Conservation (phyloP, 2,113 vertebrate species). For the Rostratula benghalensis region DNA sequence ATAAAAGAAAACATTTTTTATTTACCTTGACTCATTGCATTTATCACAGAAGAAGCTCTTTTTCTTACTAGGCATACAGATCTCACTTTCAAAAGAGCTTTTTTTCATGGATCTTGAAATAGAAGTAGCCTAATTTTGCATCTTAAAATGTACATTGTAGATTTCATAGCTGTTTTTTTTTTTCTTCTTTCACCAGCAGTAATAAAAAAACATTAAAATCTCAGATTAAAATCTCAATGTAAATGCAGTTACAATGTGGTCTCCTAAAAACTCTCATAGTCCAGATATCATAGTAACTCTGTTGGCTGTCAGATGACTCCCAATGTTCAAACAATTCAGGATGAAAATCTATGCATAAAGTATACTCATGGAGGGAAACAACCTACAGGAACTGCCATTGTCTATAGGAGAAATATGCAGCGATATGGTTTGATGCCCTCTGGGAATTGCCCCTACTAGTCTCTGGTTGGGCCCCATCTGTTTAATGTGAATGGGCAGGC, state of each 20-base stretch:
- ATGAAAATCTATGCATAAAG: neutral
- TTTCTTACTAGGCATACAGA: neutral
- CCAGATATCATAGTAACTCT: neutral
- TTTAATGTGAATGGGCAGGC: slow-evolving; percentile 20
- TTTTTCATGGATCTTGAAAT: neutral
- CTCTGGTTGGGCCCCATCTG: slow-evolving; percentile 35
- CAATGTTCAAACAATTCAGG: neutral
- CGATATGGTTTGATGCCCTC: neutral
- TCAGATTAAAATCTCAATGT: neutral
- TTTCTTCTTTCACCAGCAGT: neutral
- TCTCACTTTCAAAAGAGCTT: neutral
- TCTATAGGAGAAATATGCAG: slow-evolving; percentile 4
- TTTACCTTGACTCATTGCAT: neutral
- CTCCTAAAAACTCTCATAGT: neutral
- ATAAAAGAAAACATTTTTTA: neutral
- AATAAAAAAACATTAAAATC: neutral
- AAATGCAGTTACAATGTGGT: neutral
- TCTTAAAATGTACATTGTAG: neutral
- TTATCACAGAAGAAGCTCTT: neutral
- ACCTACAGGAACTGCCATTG: slow-evolving; percentile 31
- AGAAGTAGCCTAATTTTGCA: neutral
- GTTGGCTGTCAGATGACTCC: neutral
- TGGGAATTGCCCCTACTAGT: slow-evolving; percentile 6
- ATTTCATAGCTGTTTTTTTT: neutral
- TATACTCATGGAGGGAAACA: neutral